Evolutionary conservation across 2,888 invertebrate genomes (phyloP), one percentile per base, ranked within the genome.

Genomic region (Leuctra nigra): DNA sequence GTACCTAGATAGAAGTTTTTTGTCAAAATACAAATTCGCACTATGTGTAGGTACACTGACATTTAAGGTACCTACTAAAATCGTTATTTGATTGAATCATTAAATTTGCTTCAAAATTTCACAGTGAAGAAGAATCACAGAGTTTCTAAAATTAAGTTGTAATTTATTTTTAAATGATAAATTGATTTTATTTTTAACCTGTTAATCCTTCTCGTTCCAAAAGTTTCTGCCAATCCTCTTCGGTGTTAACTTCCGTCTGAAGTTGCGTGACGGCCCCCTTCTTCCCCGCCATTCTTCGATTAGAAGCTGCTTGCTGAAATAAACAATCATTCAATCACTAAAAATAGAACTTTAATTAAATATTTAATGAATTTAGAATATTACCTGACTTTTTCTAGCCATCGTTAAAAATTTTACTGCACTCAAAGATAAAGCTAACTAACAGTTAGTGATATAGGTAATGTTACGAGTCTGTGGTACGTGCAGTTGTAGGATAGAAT

Each of bases 151-250:
- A n/a, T n/a, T n/a, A n/a, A n/a, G n/a, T n/a, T n/a, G n/a, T n/a
- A n/a, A n/a, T n/a, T n/a, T n/a, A n/a, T n/a, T n/a, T n/a, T n/a
- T n/a, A n/a, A n/a, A n/a, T n/a, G n/a, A n/a, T n/a, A n/a, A n/a
- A n/a, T n/a, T n/a, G n/a, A n/a, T n/a, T n/a, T n/a, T n/a, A n/a
- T n/a, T 6, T 29, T 29, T 29, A 67, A 87, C 91, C 84, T 59
- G 89, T 73, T 13, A 93, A 73, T 61, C 93, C 94, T 58, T 85
- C 83, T 64, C 82, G 81, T 50, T 81, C 75, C 41, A 93, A 66
- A 64, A 92, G 82, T 68, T 86, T 87, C 54, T 82, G 80, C 84
- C 92, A 89, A 54, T 94, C 93, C 59, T 93, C 93, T 64, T 93
- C 88, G 1, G 76, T 87, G 64, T 80, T 82, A 36, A 94, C 77